phyloP scores from a whole-genome alignment of 2,113 vertebrate species.

The Nanorana parkeri region DNA sequence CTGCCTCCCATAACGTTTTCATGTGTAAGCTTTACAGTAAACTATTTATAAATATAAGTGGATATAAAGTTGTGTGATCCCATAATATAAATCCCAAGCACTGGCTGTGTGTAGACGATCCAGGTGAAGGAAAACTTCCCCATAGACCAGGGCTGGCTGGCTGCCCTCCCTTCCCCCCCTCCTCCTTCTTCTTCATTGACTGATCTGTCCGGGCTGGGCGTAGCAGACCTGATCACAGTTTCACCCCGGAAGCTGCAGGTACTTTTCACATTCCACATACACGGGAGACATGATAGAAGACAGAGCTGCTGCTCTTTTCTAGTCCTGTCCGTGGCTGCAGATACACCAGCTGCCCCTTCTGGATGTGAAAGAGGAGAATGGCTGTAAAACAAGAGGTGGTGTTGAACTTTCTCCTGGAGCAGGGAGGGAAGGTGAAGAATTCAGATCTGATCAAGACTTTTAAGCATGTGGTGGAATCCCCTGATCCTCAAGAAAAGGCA shows the following conservation, averaged over 20 bases:
- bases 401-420: conserved; percentile 72
- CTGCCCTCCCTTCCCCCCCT: not conserved
- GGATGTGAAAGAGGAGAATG: conserved; percentile 62
- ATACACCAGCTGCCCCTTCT: not conserved
- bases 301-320: not conserved
- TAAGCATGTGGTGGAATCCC: conserved; percentile 71
- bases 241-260: conserved; percentile 54
- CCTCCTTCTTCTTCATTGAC: conserved; percentile 29
- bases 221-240: conserved; percentile 10
- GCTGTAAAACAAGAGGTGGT: conserved; percentile 78
- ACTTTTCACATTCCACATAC: not conserved
- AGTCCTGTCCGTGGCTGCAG: not conserved
- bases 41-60: too few relatives aligned
- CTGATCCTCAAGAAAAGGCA: conserved; percentile 70
- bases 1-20: too few relatives aligned
- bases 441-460: conserved; percentile 78
- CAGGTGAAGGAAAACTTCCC: conserved; percentile 24
- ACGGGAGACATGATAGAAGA: conserved; percentile 1
- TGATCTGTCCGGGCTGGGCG: conserved; percentile 26
- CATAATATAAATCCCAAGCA: too few relatives aligned
- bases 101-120: not conserved
- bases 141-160: not conserved
- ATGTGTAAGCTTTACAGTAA: too few relatives aligned
- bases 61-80: too few relatives aligned
- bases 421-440: conserved; percentile 76